Conservation (phyloP, 1,140 invertebrate genomes). For the Coelopa frigida region DNA sequence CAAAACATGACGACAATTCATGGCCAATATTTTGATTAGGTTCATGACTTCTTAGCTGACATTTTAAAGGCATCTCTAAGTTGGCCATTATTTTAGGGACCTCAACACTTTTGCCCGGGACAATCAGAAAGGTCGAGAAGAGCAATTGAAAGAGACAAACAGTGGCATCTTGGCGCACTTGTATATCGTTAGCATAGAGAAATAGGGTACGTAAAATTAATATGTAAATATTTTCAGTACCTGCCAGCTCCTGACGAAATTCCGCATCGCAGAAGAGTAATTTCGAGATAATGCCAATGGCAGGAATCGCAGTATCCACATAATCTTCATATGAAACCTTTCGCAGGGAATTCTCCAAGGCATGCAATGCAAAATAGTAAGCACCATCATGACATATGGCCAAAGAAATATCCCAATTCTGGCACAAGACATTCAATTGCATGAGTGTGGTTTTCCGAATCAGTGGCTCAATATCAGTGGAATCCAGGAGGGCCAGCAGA, state of each 20-base stretch:
- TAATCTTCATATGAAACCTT: constrained; percentile 13
- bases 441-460: constrained; percentile 30
- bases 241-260: constrained; percentile 17
- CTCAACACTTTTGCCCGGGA: constrained; percentile 8
- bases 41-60: not conserved
- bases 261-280: constrained; percentile 17
- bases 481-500: constrained; percentile 22
- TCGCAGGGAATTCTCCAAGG: constrained; percentile 16
- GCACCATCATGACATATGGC: constrained; percentile 12
- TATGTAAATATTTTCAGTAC: constrained; percentile 17
- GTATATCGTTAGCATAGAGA: constrained; percentile 13
- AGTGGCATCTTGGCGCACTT: constrained; percentile 18
- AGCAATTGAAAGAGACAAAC: constrained; percentile 29
- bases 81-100: constrained; percentile 17
- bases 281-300: constrained; percentile 25
- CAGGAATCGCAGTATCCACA: constrained; percentile 21
- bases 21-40: not conserved
- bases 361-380: constrained; percentile 13
- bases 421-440: constrained; percentile 34
- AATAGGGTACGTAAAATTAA: constrained; percentile 24
- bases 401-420: constrained; percentile 22
- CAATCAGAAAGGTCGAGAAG: constrained; percentile 18
- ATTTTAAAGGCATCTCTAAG: constrained; percentile 21
- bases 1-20: not conserved
- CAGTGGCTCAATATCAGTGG: constrained; percentile 20